Base-by-base conservation (phyloP, 2,797 vertebrate genomes). In the Macroramphosus scolopax region DNA sequence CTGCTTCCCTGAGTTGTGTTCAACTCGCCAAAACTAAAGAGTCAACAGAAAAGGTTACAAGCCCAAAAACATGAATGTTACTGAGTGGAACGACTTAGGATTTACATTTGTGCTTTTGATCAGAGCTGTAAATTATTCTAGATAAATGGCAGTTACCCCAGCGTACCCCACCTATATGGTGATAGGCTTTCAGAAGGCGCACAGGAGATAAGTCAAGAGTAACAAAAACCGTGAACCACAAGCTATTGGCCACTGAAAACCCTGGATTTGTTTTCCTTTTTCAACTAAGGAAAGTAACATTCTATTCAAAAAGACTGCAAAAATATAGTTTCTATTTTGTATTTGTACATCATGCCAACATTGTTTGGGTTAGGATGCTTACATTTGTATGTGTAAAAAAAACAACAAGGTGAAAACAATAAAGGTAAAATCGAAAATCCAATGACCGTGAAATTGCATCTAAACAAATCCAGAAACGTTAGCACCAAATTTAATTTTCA, bases 1-100 rank as follows among this genome's bases (percentile, higher is more conserved):
- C 89, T 92, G 90, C 90, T 90, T 89, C 90, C 90, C 90, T 88
- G 89, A 90, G 81, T 81, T 83, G 73, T 67, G 72, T 78, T 74
- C 40, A 40, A 60, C 31, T 58, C 35, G 55, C 59, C 53, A 20
- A 18, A 49, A 15, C 28, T 31, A 37, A 39, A 29, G 20, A 31
- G 43, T 47, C 18, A 73, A 78, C 72, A 81, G 62, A 75, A 78
- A 57, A 64, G 56, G 52, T 48, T 55, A 63, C 36, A 45, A 68
- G 60, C 56, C 63, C 42, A 61, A 68, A 60, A 49, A 65, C 41
- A 35, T 15, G 9, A 42, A 56, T 11, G 11, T 30, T 38, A 45
- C 70, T 30, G 45, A 26, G 34, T 51, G 39, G 51, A 61, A 68
- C 48, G 46, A 52, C 29, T 22, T 18, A 45, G 17, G 41, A 42